Percentiles rank a stretch among this genome's conserved stretches.
phyloP scores from a whole-genome alignment of 2,888 invertebrate species.

The Sisyra terminalis region DNA sequence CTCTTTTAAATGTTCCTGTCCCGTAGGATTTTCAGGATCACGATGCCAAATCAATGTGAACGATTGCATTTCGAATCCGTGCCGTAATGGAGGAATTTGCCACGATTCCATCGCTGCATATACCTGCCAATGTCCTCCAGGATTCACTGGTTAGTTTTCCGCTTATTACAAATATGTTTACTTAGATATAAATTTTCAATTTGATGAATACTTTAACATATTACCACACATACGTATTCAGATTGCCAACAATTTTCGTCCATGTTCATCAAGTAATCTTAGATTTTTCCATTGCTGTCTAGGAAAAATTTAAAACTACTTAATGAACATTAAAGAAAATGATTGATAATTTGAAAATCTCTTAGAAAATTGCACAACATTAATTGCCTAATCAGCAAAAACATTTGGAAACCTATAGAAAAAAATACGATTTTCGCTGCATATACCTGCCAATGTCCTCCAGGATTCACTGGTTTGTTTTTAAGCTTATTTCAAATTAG shows the following conservation, averaged over 20 bases:
- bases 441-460: slow-evolving; percentile 82
- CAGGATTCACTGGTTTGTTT: slow-evolving; percentile 70
- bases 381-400: too few species aligned
- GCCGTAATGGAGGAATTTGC: slow-evolving; percentile 78
- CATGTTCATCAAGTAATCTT: too few species aligned
- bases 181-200: too few species aligned
- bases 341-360: too few species aligned
- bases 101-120: slow-evolving; percentile 81
- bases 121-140: slow-evolving; percentile 79
- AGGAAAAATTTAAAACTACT: too few species aligned
- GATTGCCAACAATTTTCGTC: too few species aligned
- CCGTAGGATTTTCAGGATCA: slow-evolving; percentile 70
- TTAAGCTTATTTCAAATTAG: background rate
- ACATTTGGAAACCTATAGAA: too few species aligned
- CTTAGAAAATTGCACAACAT: too few species aligned
- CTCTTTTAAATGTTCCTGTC: slow-evolving; percentile 74
- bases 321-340: too few species aligned
- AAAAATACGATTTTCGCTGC: slow-evolving; percentile 34
- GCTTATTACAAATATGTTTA: background rate
- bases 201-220: too few species aligned
- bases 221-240: too few species aligned
- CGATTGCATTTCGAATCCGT: slow-evolving; percentile 76
- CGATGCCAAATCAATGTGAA: slow-evolving; percentile 83
- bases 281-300: too few species aligned
- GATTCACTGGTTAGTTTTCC: slow-evolving; percentile 51